Conservation (phyloP, 2,113 vertebrate genomes). For the Chaetodon auriga region DNA sequence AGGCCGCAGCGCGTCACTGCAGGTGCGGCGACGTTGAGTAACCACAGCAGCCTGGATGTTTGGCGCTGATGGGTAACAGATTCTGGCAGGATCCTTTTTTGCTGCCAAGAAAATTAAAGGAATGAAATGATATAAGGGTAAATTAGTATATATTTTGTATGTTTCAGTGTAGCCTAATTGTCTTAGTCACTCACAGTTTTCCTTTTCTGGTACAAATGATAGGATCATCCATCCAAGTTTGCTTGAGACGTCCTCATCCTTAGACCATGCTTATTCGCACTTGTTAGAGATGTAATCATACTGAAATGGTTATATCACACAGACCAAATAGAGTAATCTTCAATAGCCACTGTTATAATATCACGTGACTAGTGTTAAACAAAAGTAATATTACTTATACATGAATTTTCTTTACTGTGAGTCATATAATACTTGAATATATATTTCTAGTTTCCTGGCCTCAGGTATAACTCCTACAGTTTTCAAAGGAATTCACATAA, state of each 20-base stretch:
- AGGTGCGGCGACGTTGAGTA: constrained; percentile 66
- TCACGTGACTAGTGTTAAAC: background rate
- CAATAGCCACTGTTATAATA: background rate
- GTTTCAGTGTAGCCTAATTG: background rate
- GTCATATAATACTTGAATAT: background rate
- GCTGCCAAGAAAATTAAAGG: background rate
- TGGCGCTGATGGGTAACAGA: background rate
- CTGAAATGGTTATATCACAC: background rate
- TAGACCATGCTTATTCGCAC: background rate
- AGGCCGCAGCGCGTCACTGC: constrained; percentile 75
- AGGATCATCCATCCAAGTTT: background rate
- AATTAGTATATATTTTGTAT: background rate
- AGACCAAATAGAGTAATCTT: background rate
- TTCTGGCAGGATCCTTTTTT: constrained; percentile 19
- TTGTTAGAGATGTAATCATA: background rate
- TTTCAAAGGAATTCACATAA: background rate
- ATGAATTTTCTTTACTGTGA: background rate
- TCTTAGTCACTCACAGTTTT: background rate
- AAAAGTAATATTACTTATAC: background rate
- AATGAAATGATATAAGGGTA: background rate
- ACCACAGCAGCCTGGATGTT: constrained; percentile 41
- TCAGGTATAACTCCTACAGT: background rate
- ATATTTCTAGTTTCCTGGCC: background rate
- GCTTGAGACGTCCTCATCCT: background rate
- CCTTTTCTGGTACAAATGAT: background rate